Percentiles rank a stretch among this genome's conserved stretches.
Evolutionary conservation across 2,888 invertebrate genomes (phyloP).

Genomic region (Brachylomia viminalis): DNA sequence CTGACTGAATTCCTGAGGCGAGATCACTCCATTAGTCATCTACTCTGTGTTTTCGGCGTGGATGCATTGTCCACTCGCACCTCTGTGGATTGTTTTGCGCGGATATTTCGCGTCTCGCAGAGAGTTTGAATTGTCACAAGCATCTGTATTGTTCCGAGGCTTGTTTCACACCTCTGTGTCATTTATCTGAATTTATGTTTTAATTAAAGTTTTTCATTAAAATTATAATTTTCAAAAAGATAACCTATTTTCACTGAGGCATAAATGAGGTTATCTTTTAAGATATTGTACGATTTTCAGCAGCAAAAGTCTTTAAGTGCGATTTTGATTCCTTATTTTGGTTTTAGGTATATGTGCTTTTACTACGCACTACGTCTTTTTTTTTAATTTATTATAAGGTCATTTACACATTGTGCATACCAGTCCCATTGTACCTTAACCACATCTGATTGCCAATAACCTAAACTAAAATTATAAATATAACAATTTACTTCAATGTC

Average conservation of each 20-base stretch:
- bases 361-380: neutral
- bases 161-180: constrained; percentile 9
- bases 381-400: no score
- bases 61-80: constrained; percentile 56
- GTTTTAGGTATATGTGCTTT: neutral
- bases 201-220: neutral
- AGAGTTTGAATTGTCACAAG: constrained; percentile 59
- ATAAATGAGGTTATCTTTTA: neutral
- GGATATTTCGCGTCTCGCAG: constrained; percentile 53
- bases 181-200: constrained; percentile 24
- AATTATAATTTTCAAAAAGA: neutral
- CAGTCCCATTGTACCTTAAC: no score
- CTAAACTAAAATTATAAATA: no score
- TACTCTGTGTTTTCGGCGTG: constrained; percentile 28
- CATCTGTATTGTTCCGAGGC: constrained; percentile 42
- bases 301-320: neutral
- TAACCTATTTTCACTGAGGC: neutral
- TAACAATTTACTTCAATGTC: no score
- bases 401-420: no score
- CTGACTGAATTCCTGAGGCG: neutral
- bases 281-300: neutral
- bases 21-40: constrained; percentile 4
- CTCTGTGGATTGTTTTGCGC: constrained; percentile 52
- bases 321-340: neutral
- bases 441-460: no score